phyloP scores from a whole-genome alignment of 2,113 vertebrate species.

The Gulo gulo region DNA sequence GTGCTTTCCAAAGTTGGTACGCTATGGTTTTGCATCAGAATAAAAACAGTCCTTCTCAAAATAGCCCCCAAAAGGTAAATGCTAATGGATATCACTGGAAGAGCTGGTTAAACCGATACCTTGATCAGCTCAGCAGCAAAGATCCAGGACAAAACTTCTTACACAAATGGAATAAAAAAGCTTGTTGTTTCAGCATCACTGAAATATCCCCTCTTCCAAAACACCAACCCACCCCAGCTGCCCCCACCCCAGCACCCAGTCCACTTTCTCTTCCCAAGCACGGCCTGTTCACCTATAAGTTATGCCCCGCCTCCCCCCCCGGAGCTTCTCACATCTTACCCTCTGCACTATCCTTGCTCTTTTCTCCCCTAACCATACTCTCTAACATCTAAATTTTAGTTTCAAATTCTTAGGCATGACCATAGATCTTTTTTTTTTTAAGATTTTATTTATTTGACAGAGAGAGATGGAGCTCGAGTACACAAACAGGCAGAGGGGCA shows the following conservation, averaged over 20 bases:
- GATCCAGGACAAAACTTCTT: neutral
- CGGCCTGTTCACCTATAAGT: rapidly evolving
- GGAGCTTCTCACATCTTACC: neutral
- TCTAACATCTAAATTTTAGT: neutral
- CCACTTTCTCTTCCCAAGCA: neutral
- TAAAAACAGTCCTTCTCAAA: neutral
- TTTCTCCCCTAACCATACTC: neutral
- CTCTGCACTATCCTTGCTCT: neutral
- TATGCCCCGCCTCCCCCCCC: no score
- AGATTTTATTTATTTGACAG: no score
- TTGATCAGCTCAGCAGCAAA: neutral
- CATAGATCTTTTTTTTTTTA: neutral
- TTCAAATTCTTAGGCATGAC: constrained; percentile 15
- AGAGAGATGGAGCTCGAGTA: no score
- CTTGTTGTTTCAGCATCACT: neutral
- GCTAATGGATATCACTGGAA: neutral
- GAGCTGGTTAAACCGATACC: neutral
- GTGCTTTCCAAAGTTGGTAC: neutral
- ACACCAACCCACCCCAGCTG: neutral
- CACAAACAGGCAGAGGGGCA: no score
- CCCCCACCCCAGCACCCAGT: neutral
- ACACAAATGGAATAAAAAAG: neutral
- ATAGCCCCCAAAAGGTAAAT: neutral
- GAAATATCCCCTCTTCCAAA: neutral
- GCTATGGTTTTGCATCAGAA: neutral